These are phyloP conservation scores for Chrysemys picta DNA, from an alignment of 2,113 vertebrate species.

Conservation along the genomic window DNA sequence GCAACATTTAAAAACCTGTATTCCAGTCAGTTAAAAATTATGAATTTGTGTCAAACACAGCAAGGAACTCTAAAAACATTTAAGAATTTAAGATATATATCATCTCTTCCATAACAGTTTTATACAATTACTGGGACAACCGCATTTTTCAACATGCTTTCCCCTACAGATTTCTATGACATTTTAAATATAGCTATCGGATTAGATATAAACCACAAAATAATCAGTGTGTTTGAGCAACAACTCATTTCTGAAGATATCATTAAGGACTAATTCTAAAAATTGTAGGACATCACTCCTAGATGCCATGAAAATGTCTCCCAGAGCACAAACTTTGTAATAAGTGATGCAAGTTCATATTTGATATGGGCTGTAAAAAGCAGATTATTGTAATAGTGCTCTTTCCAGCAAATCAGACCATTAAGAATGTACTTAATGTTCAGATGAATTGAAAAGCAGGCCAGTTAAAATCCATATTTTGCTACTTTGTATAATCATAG, in stretches of 20 bases:
- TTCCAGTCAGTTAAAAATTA: conserved; percentile 56
- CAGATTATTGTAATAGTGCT: conserved; percentile 69
- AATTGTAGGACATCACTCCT: conserved; percentile 45
- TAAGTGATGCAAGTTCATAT: conserved; percentile 63
- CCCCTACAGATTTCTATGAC: conserved; percentile 26
- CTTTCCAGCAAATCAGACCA: conserved; percentile 73
- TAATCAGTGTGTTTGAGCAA: conserved; percentile 54
- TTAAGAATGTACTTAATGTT: conserved; percentile 72
- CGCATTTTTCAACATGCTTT: conserved; percentile 5
- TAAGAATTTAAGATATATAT: conserved; percentile 24
- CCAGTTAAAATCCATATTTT: conserved; percentile 67
- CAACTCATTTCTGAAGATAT: conserved; percentile 68
- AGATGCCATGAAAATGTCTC: conserved; percentile 64
- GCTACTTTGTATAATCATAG: conserved; percentile 44
- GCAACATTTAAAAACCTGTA: conserved; percentile 53
- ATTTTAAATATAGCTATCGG: conserved; percentile 51
- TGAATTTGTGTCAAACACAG: not conserved
- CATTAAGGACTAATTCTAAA: conserved; percentile 70
- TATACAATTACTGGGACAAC: conserved; percentile 11
- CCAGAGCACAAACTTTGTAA: conserved; percentile 70
- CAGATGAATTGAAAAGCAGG: conserved; percentile 66
- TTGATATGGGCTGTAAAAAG: conserved; percentile 70
- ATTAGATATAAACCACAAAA: conserved; percentile 67
- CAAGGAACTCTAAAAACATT: conserved; percentile 24
- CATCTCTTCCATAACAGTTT: conserved; percentile 21